Conservation (phyloP, 2,888 invertebrate species). For the Abscondita cerata region DNA sequence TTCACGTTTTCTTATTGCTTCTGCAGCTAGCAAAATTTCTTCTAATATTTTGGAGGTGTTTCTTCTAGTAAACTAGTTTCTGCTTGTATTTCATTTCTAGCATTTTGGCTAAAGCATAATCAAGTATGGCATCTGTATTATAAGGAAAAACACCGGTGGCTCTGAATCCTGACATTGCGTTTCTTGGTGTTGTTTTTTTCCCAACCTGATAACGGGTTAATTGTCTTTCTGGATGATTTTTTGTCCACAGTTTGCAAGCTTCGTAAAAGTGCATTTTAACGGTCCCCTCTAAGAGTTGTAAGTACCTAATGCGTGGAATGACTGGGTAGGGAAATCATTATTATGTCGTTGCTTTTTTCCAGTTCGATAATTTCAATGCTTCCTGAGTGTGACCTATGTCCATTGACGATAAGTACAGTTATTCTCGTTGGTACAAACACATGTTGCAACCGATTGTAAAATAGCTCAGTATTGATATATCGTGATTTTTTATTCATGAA, state of each 20-base stretch:
- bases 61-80: too few species aligned
- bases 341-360: not conserved
- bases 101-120: too few species aligned
- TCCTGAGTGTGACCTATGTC: constrained; percentile 6
- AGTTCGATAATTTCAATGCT: constrained; percentile 6
- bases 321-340: not conserved
- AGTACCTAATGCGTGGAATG: constrained; percentile 37
- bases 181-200: too few species aligned
- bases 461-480: too few species aligned
- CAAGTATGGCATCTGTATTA: too few species aligned
- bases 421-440: not conserved
- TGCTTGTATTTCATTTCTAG: too few species aligned
- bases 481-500: too few species aligned
- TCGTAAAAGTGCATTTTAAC: constrained; percentile 12
- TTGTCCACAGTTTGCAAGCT: constrained; percentile 3
- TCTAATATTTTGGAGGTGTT: too few species aligned
- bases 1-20: too few species aligned
- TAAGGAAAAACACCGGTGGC: too few species aligned
- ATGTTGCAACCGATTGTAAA: not conserved
- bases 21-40: too few species aligned
- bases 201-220: not conserved
- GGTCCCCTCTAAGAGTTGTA: constrained; percentile 2
- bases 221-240: constrained; percentile 1
- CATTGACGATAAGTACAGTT: not conserved
- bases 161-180: too few species aligned